Conservation (phyloP, 2,113 vertebrate genomes). For the Nerophis lumbriciformis region DNA sequence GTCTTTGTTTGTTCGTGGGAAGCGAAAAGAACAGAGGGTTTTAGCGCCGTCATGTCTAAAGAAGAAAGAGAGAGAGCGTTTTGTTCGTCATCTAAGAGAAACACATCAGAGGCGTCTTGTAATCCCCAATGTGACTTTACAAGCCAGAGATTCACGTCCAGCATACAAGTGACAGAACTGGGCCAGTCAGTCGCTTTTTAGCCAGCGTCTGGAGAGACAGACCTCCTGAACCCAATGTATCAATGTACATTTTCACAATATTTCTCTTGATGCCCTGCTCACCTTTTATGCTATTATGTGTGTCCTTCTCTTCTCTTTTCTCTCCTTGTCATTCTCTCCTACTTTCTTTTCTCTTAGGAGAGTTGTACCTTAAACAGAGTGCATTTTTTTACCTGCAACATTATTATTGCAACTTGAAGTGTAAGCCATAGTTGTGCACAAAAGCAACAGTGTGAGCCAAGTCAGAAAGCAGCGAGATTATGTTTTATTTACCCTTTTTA, state of each 20-base stretch:
- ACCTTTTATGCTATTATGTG: slow-evolving; percentile 6
- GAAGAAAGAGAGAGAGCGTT: slow-evolving; percentile 13
- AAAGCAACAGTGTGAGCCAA: background rate
- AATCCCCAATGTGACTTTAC: slow-evolving; percentile 49
- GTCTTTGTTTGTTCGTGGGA: slow-evolving; percentile 23
- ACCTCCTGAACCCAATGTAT: slow-evolving; percentile 35
- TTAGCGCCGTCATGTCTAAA: slow-evolving; percentile 12
- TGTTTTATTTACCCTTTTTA: too few species aligned
- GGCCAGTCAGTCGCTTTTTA: slow-evolving; percentile 31
- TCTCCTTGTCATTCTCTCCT: background rate
- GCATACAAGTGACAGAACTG: slow-evolving; percentile 28
- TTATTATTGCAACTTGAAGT: too few species aligned
- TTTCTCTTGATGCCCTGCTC: slow-evolving; percentile 6
- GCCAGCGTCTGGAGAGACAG: slow-evolving; percentile 8
- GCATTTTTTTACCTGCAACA: too few species aligned
- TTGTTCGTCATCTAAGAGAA: slow-evolving; percentile 31
- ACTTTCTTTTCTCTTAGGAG: slow-evolving; percentile 4
- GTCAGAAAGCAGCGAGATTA: background rate
- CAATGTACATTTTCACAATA: slow-evolving; percentile 3
- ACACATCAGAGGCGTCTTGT: slow-evolving; percentile 29
- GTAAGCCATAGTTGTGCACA: background rate
- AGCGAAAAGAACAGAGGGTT: slow-evolving; percentile 26
- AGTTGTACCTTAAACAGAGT: slow-evolving; percentile 8
- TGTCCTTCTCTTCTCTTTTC: slow-evolving; percentile 1
- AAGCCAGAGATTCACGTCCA: slow-evolving; percentile 24